Conservation (phyloP, 1,140 invertebrate species). For the Ceratina australensis region DNA sequence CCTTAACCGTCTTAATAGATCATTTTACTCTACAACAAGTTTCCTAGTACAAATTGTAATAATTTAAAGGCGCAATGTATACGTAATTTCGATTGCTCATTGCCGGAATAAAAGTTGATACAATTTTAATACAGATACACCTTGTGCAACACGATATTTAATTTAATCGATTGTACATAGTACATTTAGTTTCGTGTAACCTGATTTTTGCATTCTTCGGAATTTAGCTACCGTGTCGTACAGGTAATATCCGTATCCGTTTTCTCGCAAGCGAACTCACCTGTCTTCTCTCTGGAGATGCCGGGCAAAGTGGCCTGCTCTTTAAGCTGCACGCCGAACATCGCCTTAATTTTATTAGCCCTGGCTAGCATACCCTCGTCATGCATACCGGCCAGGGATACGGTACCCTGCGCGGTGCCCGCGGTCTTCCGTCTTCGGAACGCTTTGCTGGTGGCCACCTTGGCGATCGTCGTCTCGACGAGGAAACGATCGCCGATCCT, state of each 20-base stretch:
- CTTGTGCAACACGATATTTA: no score
- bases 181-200: no score
- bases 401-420: slow-evolving; percentile 30
- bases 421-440: slow-evolving; percentile 43
- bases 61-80: no score
- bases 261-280: slow-evolving; percentile 62
- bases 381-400: slow-evolving; percentile 55
- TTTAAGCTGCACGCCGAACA: slow-evolving; percentile 74
- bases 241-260: neutral
- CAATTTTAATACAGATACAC: no score
- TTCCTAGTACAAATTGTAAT: no score
- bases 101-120: no score
- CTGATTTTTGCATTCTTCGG: no score
- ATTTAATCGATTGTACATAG: no score
- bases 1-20: no score
- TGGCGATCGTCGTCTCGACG: slow-evolving; percentile 51
- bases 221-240: no score
- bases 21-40: no score
- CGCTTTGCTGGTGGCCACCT: slow-evolving; percentile 41
- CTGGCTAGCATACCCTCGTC: slow-evolving; percentile 75
- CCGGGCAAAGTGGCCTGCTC: slow-evolving; percentile 74
- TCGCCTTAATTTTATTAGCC: slow-evolving; percentile 76
- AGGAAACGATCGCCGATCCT: slow-evolving; percentile 34
- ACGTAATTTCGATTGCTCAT: no score
- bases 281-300: slow-evolving; percentile 77